These are phyloP conservation scores for Dromiciops gliroides DNA, from an alignment of 2,113 vertebrate genomes.

Conservation along the genomic window DNA sequence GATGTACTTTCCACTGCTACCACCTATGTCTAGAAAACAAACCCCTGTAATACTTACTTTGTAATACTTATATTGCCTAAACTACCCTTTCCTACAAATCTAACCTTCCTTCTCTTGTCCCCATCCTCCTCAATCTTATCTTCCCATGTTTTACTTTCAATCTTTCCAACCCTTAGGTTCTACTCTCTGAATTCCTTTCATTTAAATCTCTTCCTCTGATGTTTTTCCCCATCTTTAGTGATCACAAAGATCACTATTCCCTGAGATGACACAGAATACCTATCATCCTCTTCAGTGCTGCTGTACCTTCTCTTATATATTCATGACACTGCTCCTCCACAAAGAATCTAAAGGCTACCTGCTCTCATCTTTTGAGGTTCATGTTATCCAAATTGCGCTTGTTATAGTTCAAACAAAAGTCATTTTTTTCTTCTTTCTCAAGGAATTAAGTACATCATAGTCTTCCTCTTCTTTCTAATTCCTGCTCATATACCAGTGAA, in stretches of 20 bases:
- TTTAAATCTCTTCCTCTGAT: background rate
- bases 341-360: too few species aligned
- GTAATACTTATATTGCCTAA: too few species aligned
- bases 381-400: background rate
- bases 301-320: background rate
- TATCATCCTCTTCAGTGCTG: background rate
- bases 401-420: background rate
- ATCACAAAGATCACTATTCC: background rate
- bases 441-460: background rate
- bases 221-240: background rate
- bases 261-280: background rate
- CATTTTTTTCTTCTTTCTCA: background rate
- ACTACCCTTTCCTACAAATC: too few species aligned
- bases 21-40: too few species aligned
- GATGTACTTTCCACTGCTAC: too few species aligned
- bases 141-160: background rate
- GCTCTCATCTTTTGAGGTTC: background rate
- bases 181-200: background rate
- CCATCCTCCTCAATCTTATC: background rate
- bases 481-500: background rate
- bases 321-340: too few species aligned
- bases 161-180: background rate
- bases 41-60: too few species aligned
- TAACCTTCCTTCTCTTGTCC: too few species aligned
- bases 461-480: background rate